Conservation (phyloP, 2,888 invertebrate genomes). For the Drosophila antonietae region DNA sequence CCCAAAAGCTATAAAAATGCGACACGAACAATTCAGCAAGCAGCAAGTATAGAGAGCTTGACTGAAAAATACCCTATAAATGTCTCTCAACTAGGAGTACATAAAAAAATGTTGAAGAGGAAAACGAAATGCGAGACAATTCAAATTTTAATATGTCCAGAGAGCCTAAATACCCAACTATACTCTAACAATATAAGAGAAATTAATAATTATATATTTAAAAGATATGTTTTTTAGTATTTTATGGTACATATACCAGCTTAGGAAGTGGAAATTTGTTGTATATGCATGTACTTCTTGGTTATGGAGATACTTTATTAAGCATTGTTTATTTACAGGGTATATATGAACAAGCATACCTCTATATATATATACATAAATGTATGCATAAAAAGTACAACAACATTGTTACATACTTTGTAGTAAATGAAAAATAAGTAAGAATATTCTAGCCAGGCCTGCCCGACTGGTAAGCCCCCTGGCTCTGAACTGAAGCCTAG, state of each 20-base stretch:
- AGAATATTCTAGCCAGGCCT: not conserved
- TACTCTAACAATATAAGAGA: no score
- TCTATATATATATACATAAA: conserved; percentile 10
- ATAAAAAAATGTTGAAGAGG: not conserved
- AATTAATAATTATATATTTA: no score
- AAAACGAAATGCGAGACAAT: not conserved
- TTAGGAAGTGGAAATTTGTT: no score
- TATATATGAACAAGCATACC: not conserved
- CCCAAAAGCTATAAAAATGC: conserved; percentile 32
- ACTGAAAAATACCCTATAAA: conserved; percentile 6
- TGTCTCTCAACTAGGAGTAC: not conserved
- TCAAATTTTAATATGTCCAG: not conserved
- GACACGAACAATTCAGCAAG: not conserved
- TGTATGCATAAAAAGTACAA: not conserved
- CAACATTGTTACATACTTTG: not conserved
- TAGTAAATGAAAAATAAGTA: not conserved
- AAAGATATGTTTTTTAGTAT: no score
- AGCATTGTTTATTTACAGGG: not conserved
- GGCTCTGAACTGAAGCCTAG: no score
- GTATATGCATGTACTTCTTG: not conserved
- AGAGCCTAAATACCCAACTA: no score
- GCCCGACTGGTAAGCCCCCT: not conserved
- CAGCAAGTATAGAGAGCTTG: no score
- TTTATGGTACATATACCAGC: no score
- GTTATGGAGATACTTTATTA: no score